These are phyloP conservation scores for Oophaga sylvatica DNA, from an alignment of 2,797 vertebrate genomes.

Conservation along the genomic window DNA sequence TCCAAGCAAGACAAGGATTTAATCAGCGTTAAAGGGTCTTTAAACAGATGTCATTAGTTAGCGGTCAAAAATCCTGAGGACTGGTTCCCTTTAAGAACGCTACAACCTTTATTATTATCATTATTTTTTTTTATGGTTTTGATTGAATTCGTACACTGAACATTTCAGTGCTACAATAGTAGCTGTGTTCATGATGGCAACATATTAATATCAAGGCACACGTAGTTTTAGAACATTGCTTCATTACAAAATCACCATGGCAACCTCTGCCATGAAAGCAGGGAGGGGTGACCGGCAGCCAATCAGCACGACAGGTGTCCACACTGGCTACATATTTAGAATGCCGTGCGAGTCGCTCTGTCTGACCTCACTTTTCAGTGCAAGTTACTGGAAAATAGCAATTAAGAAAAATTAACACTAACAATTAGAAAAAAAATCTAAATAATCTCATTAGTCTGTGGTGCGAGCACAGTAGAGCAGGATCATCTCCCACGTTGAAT, in stretches of 20 bases:
- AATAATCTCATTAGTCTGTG: neutral
- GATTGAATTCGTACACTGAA: no score
- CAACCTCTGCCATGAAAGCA: constrained; percentile 6
- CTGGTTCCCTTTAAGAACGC: no score
- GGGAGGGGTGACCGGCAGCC: neutral
- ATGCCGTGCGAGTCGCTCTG: neutral
- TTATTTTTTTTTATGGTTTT: neutral
- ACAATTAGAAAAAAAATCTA: neutral
- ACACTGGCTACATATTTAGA: constrained; percentile 8
- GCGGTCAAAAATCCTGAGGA: no score
- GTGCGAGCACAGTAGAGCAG: neutral
- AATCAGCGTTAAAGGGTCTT: no score
- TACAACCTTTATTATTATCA: no score
- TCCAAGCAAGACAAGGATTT: no score
- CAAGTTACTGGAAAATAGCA: neutral
- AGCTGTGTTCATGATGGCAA: constrained; percentile 1
- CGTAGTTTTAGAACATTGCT: constrained; percentile 3
- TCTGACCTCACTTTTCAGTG: neutral
- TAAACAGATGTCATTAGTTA: no score
- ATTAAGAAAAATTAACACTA: neutral
- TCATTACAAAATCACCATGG: constrained; percentile 34
- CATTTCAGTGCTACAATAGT: neutral
- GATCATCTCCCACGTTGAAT: neutral
- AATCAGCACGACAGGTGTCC: neutral
- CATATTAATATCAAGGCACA: constrained; percentile 13